These are phyloP conservation scores for Scaptomyza reducta DNA, from an alignment of 2,888 invertebrate genomes.

Conservation along the genomic window DNA sequence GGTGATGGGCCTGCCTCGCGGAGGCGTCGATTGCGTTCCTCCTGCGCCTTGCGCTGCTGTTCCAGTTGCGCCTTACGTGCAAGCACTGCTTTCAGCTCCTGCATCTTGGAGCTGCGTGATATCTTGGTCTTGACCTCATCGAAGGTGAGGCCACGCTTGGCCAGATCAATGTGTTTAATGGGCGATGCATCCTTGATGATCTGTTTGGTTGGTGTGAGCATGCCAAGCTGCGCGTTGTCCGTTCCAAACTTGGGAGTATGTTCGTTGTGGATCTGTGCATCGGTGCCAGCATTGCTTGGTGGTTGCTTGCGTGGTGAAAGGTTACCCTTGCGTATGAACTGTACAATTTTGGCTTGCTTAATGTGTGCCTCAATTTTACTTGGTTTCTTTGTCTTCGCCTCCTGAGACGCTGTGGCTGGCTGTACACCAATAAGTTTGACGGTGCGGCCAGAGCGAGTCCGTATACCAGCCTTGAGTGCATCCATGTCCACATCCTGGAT, in stretches of 20 bases:
- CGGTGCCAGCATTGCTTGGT: constrained; percentile 27
- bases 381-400: constrained; percentile 64
- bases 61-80: constrained; percentile 88
- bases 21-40: constrained; percentile 80
- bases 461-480: constrained; percentile 64
- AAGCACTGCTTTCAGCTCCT: constrained; percentile 89
- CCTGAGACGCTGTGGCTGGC: constrained; percentile 50
- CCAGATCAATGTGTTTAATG: constrained; percentile 82
- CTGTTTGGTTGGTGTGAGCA: constrained; percentile 82
- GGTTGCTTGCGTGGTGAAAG: constrained; percentile 82
- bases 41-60: constrained; percentile 85
- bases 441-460: constrained; percentile 79
- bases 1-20: constrained; percentile 73
- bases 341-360: constrained; percentile 80
- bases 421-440: constrained; percentile 76
- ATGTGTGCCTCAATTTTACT: constrained; percentile 74
- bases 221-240: constrained; percentile 77
- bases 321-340: constrained; percentile 83
- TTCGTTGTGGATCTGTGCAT: constrained; percentile 51
- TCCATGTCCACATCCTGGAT: constrained; percentile 71
- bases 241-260: constrained; percentile 61
- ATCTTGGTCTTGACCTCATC: constrained; percentile 89
- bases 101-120: constrained; percentile 88
- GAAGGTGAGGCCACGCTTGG: constrained; percentile 86
- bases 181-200: constrained; percentile 83